Evolutionary conservation across 2,797 vertebrate genomes (phyloP), one percentile per base, ranked within the genome.

Genomic region (Hydrocynus forskahlii): DNA sequence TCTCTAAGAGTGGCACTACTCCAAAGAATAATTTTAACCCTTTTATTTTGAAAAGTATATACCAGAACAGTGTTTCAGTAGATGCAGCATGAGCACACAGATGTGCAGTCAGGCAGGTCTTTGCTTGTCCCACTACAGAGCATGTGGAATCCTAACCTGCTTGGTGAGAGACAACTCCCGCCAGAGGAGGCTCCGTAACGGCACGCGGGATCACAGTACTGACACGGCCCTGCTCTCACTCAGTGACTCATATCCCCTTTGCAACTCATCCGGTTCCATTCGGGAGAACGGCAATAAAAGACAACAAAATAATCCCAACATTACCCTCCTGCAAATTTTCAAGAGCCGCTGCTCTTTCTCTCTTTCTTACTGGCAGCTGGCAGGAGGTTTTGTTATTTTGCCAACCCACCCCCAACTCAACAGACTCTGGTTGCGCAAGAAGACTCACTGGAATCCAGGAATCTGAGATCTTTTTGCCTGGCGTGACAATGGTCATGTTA

Each of bases 71-170:
- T 23, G 23, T 57, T 74, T 73, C n/a, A 86, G 87, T 82, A 81
- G 76, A 85, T 86, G 88, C 76, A 88, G 80, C 74, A 87, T 76
- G 73, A 4, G 10, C 10, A 78, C 85, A 59, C 52, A 76, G 14
- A 86, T 80, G 85, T 84, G 85, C 76, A 90, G 78, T 80, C 81
- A 85, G 86, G 84, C 93, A 93, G 89, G 93, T 93, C 91, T 90
- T 90, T 89, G 90, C 94, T 89, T 93, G 94, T 88, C 92, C 83
- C 81, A 85, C 84, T 88, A 81, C 63, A 87, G 85, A 87, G 85
- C 19, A 48, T 64, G 69, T 69, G 79, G 85, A 87, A 87, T 90
- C 88, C 88, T 81, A 92, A 93, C 92, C 88, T 89, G 92, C 89
- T 92, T 85, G 88, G 84, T 84, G 87, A 84, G 89, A 87, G 86